Percentiles rank a stretch among this genome's conserved stretches.
Evolutionary conservation across 2,888 invertebrate genomes (phyloP).

Genomic region (Melinopterus prodromus): DNA sequence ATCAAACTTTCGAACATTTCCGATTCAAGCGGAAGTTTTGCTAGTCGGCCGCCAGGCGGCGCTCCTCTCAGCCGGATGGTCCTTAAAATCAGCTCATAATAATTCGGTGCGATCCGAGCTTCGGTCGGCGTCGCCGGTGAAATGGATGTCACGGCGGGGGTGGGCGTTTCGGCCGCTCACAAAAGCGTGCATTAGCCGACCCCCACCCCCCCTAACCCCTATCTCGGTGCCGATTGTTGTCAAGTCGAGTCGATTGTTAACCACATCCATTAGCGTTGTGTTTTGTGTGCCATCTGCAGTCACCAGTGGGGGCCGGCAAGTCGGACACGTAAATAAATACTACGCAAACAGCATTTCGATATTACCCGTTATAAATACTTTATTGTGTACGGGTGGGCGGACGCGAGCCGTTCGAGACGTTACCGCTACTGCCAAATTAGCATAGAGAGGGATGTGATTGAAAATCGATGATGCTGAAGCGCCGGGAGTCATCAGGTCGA

Average conservation of each 20-base stretch:
- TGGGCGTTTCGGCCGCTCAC: constrained; percentile 24
- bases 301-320: neutral
- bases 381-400: constrained; percentile 1
- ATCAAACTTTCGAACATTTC: neutral
- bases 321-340: constrained; percentile 5
- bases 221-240: constrained; percentile 36
- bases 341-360: constrained; percentile 15
- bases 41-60: neutral
- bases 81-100: neutral
- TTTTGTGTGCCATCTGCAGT: constrained; percentile 47
- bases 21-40: constrained; percentile 4
- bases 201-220: constrained; percentile 17
- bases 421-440: constrained; percentile 6
- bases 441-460: constrained; percentile 16
- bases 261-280: constrained; percentile 48
- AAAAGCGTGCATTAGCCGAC: constrained; percentile 37
- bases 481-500: neutral
- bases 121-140: constrained; percentile 29
- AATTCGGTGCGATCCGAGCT: neutral
- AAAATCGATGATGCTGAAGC: constrained; percentile 7
- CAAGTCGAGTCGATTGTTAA: constrained; percentile 46
- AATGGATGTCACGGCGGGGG: constrained; percentile 36
- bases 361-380: constrained; percentile 23
- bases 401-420: neutral
- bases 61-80: neutral